phyloP scores from a whole-genome alignment of 2,888 invertebrate species.

The Pocota personata region DNA sequence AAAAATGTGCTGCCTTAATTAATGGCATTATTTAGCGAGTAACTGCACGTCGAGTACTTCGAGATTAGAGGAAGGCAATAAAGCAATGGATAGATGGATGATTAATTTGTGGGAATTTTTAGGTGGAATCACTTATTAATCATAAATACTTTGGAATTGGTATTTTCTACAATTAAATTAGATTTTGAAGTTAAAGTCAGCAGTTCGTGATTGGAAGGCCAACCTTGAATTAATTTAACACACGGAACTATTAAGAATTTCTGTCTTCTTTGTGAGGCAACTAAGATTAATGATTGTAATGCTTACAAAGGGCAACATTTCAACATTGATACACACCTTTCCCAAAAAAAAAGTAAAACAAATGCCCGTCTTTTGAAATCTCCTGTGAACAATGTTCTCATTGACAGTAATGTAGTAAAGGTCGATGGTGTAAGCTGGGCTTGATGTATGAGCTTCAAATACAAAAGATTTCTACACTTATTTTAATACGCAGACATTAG shows the following conservation, averaged over 20 bases:
- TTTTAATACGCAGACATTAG: background rate
- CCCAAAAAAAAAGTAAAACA: background rate
- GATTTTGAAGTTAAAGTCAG: constrained; percentile 1
- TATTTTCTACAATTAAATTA: background rate
- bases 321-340: background rate
- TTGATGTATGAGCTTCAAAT: background rate
- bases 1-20: background rate
- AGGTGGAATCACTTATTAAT: background rate
- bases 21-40: background rate
- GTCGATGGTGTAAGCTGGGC: background rate
- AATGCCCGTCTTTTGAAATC: background rate
- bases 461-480: background rate
- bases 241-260: constrained; percentile 7
- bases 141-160: background rate
- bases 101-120: background rate
- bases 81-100: background rate
- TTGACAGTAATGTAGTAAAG: background rate
- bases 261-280: background rate
- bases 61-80: background rate
- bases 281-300: background rate
- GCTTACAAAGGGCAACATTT: background rate
- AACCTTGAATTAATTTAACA: constrained; percentile 3
- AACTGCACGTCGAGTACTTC: background rate
- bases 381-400: background rate
- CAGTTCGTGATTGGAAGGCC: background rate